Evolutionary conservation across 2,888 invertebrate species (phyloP).

Genomic region (Phyllotreta cruciferae): DNA sequence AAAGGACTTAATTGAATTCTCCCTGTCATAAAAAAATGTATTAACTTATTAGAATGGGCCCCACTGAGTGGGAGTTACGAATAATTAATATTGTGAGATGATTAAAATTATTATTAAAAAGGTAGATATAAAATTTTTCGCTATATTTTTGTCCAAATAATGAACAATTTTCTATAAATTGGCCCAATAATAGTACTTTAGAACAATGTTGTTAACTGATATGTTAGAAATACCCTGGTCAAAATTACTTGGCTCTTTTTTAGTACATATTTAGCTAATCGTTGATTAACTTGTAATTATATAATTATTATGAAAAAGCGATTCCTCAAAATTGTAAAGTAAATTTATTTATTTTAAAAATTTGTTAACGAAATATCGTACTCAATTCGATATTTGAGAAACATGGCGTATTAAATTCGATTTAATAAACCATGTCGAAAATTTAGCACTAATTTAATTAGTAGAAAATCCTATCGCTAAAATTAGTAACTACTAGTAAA

Average conservation of each 20-base stretch:
- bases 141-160: too few species aligned
- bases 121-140: too few species aligned
- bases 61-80: too few species aligned
- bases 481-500: constrained; percentile 20
- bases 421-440: constrained; percentile 25
- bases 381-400: constrained; percentile 23
- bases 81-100: too few species aligned
- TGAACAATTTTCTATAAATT: too few species aligned
- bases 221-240: constrained; percentile 4
- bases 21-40: too few species aligned
- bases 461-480: constrained; percentile 23
- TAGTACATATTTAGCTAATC: constrained; percentile 17
- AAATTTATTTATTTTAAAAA: neutral
- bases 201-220: constrained; percentile 4
- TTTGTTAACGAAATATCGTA: neutral
- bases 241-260: constrained; percentile 12
- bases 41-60: too few species aligned
- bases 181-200: neutral
- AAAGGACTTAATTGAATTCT: neutral
- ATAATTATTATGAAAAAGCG: too few species aligned
- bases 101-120: too few species aligned
- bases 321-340: too few species aligned
- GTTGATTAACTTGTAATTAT: constrained; percentile 8
- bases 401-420: constrained; percentile 23
- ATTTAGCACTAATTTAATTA: constrained; percentile 25